Evolutionary conservation across 1,140 invertebrate genomes (phyloP), one percentile per base, ranked within the genome.

Genomic region (Schmidtea mediterranea): DNA sequence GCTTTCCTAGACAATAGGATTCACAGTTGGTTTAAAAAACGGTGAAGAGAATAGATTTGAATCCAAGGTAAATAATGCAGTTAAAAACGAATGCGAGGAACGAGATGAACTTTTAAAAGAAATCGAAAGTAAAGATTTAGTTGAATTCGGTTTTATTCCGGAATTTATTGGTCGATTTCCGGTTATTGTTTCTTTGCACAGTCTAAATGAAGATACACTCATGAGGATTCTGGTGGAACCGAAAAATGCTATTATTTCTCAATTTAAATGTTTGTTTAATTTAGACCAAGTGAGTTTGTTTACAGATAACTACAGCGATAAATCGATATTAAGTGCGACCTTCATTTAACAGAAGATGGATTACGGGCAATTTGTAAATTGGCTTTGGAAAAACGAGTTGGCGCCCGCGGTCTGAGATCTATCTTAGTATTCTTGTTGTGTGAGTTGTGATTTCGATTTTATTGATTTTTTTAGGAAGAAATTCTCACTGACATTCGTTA

Each of bases 141-240:
- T 97, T 55, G 82, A 94, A 62, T 94, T 92, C 71, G 52, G 57
- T 55, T 80, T 71, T 60, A 69, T 71, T 48, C 70, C 70, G 71
- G 92, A 97, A 73, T 90, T 97, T 67, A 86, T 95, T 43, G 65
- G 66, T 15, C 54, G 63, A 15, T 56, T 66, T 63, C 92, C 90
- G 1, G 79, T 95, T 21, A 67, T 95, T 36, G 87, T 94, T 43
- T 83, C 90, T 37, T 95, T 97, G 73, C 87, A 97, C 65, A 86
- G 80, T 51, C 72, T 98, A 26, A 78, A 78, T 61, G 76, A 79
- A 60, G 76, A 77, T 49, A 79, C 94, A 73, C 69, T 97, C 40
- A 80, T 95, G 1, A 72, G 81, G 61, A 97, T 98, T 64, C 71
- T 98, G 19, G 94, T 83, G 0, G 87, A 95, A 63, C 90, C 92